These are phyloP conservation scores for Caenorhabditis elegans DNA, from an alignment of 1,140 invertebrate species.

Conservation along the genomic window DNA sequence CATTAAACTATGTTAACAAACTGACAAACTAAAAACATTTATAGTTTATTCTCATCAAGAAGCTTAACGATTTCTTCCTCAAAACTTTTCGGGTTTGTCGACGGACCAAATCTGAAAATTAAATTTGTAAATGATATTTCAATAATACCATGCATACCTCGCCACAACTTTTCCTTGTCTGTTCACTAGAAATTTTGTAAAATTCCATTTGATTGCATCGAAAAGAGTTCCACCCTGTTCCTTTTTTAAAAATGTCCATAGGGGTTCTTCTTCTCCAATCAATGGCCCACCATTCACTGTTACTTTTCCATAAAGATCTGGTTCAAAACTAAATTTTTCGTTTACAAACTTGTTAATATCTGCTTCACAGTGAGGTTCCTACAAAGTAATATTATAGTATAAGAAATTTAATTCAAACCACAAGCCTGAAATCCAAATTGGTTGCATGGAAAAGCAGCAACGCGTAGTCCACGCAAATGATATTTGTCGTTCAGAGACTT, in stretches of 20 bases:
- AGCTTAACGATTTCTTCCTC: not conserved
- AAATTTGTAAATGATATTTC: not conserved
- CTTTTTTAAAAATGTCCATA: slow-evolving; percentile 66
- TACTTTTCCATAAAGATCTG: slow-evolving; percentile 58
- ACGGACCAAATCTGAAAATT: not conserved
- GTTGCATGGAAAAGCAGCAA: slow-evolving; percentile 59
- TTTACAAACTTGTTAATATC: slow-evolving; percentile 64
- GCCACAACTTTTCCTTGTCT: slow-evolving; percentile 79
- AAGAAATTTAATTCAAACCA: too few species aligned
- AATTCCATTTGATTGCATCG: slow-evolving; percentile 82
- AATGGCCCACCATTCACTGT: slow-evolving; percentile 48
- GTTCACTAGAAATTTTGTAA: slow-evolving; percentile 89
- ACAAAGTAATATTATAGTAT: not conserved
- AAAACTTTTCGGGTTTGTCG: not conserved
- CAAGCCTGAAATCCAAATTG: slow-evolving; percentile 55
- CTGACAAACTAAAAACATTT: too few species aligned
- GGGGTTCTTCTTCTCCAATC: slow-evolving; percentile 49
- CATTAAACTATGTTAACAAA: too few species aligned
- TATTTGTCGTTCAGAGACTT: slow-evolving; percentile 57
- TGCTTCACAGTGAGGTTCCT: slow-evolving; percentile 53
- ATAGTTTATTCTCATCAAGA: not conserved
- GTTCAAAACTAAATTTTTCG: slow-evolving; percentile 61
- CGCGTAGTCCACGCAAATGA: slow-evolving; percentile 47
- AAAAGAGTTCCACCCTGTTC: slow-evolving; percentile 67
- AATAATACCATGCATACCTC: not conserved